Evolutionary conservation across 1,140 invertebrate species (phyloP), one percentile per base, ranked within the genome.

Genomic region (Philotrypesis tridentata): DNA sequence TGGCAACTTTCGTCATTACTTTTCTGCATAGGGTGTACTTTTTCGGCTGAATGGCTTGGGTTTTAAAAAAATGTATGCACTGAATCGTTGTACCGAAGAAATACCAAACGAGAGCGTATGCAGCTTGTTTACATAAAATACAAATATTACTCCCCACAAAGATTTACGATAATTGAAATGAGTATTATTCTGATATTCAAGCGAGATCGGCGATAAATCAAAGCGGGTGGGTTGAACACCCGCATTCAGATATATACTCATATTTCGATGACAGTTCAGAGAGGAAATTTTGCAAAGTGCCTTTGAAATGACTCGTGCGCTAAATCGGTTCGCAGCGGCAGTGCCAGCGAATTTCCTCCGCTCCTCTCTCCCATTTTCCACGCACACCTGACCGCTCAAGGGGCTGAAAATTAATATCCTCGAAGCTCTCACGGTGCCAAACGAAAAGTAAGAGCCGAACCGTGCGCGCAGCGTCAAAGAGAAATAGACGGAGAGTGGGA

Each of bases 371-470:
- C 33, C 33, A n/a, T n/a, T 79, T 31, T 48, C 29, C 14, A 33
- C 27, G 17, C 67, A 29, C 33, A 83, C 71, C 77, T 68, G 60
- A 43, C 14, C 5, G 55, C n/a, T 70, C 73, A 76, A 76, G 23
- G 29, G 72, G 67, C 29, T 72, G 65, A 74, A 81, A 84, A 84
- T 81, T 84, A 84, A 84, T 81, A 81, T 78, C 67, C 60, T 77
- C 25, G 37, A 72, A 83, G 65, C 73, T 79, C 43, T 14, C 60
- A 55, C 11, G 7, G n/a, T 71, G 40, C 33, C 60, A 73, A 68
- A 75, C 70, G 74, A 82, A 78, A 82, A 78, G 61, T 82, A 77
- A 79, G 70, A 74, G 43, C 48, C 48, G 48, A 6, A 27, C 29
- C 68, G 21, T 48, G 37, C 29, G 55, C 23, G 25, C 14, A 48